phyloP scores from a whole-genome alignment of 2,888 invertebrate species.

The Calephelis perditalis region DNA sequence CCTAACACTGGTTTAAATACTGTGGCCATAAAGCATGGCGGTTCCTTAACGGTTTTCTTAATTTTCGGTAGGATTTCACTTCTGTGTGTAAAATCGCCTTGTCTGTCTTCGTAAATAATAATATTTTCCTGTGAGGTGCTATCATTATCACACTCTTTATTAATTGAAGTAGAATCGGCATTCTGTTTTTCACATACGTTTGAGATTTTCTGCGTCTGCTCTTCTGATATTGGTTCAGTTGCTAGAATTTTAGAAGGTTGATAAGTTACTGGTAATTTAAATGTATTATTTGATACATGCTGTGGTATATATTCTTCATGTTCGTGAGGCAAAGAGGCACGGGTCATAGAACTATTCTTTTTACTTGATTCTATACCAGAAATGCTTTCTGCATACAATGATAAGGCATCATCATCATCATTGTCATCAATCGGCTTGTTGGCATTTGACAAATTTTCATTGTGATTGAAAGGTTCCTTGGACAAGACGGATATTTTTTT shows the following conservation, averaged over 20 bases:
- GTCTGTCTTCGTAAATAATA: slow-evolving; percentile 19
- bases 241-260: slow-evolving; percentile 40
- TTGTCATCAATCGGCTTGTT: slow-evolving; percentile 23
- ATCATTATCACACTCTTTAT: slow-evolving; percentile 33
- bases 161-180: slow-evolving; percentile 52
- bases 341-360: slow-evolving; percentile 31
- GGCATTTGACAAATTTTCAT: not conserved
- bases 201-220: slow-evolving; percentile 24
- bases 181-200: slow-evolving; percentile 49
- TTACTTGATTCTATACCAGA: slow-evolving; percentile 48
- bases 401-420: slow-evolving; percentile 59
- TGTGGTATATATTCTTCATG: slow-evolving; percentile 48
- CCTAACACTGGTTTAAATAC: slow-evolving; percentile 27
- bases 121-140: slow-evolving; percentile 9
- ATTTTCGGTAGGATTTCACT: not conserved
- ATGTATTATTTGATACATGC: slow-evolving; percentile 27
- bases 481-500: not conserved
- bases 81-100: slow-evolving; percentile 11
- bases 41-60: slow-evolving; percentile 1
- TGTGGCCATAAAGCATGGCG: slow-evolving; percentile 26
- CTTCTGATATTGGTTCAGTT: slow-evolving; percentile 2
- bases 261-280: slow-evolving; percentile 34
- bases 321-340: slow-evolving; percentile 13
- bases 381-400: slow-evolving; percentile 62
- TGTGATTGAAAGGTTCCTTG: not conserved